phyloP scores from a whole-genome alignment of 2,797 vertebrate species.

The Labeo calbasu region DNA sequence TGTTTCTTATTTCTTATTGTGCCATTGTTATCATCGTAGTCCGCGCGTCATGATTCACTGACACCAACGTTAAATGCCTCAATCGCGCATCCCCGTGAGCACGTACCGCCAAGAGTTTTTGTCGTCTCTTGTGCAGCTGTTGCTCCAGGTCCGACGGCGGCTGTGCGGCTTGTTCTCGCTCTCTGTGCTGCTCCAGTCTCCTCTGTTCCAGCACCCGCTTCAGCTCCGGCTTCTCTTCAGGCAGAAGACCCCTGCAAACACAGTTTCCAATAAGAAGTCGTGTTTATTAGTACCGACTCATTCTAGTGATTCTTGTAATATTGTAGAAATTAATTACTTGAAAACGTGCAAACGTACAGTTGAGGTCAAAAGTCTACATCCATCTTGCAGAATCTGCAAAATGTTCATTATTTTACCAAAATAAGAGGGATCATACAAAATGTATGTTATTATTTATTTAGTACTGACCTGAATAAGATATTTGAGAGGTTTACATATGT shows the following conservation, averaged over 20 bases:
- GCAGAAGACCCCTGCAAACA: constrained; percentile 67
- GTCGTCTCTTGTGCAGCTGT: constrained; percentile 64
- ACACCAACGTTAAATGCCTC: neutral
- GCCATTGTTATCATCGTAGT: neutral
- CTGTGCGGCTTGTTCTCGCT: constrained; percentile 60
- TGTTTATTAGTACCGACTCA: neutral
- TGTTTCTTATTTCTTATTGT: neutral
- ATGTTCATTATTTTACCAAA: too few species aligned
- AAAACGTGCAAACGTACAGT: neutral
- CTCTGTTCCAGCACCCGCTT: constrained; percentile 68
- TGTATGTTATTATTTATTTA: too few species aligned
- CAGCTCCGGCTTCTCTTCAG: constrained; percentile 67
- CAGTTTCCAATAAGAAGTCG: neutral
- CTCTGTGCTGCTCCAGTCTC: constrained; percentile 62
- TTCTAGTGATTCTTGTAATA: neutral
- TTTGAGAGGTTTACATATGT: too few species aligned
- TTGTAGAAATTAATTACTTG: neutral
- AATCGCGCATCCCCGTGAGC: neutral
- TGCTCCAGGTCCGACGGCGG: constrained; percentile 68
- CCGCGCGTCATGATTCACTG: neutral
- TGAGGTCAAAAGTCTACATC: too few species aligned
- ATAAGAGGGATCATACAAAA: too few species aligned
- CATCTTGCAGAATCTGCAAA: too few species aligned
- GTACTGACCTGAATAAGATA: too few species aligned
- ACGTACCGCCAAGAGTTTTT: constrained; percentile 54